These are phyloP conservation scores for Ptiloglossa arizonensis DNA, from an alignment of 1,140 invertebrate species.

Conservation along the genomic window DNA sequence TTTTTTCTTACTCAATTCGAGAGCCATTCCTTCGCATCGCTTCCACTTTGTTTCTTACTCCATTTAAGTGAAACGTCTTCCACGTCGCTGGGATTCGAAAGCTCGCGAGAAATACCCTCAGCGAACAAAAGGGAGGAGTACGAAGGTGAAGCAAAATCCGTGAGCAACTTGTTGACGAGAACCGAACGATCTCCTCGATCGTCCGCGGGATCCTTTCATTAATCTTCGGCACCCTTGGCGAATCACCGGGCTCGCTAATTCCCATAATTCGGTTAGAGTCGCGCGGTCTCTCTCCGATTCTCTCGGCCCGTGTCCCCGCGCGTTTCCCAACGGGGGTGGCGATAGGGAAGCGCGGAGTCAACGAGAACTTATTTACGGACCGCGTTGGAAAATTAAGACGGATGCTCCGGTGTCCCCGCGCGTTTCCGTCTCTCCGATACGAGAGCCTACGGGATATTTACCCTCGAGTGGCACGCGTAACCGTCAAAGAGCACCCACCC, in stretches of 20 bases:
- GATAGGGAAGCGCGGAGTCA: conserved; percentile 20
- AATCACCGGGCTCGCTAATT: conserved; percentile 75
- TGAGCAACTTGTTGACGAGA: conserved; percentile 39
- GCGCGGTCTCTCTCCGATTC: conserved; percentile 29
- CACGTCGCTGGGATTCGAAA: no score
- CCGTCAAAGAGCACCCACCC: not conserved
- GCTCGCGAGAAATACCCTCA: no score
- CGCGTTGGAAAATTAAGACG: conserved; percentile 75
- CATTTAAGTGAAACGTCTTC: no score
- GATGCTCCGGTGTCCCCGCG: conserved; percentile 36
- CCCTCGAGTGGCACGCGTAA: conserved; percentile 13
- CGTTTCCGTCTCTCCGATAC: conserved; percentile 12
- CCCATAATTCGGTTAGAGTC: conserved; percentile 80
- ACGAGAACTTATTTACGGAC: conserved; percentile 70
- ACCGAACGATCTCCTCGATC: conserved; percentile 57
- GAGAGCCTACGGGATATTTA: conserved; percentile 41
- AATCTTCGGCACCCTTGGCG: conserved; percentile 74
- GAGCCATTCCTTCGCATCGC: no score
- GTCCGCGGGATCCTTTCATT: conserved; percentile 76
- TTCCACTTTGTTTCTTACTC: no score
- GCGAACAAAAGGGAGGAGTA: not conserved
- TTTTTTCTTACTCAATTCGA: no score
- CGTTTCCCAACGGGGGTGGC: no score
- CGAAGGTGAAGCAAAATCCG: not conserved
- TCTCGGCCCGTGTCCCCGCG: not conserved